Base-by-base conservation (phyloP, 2,113 vertebrate species). In the Nematolebias whitei region DNA sequence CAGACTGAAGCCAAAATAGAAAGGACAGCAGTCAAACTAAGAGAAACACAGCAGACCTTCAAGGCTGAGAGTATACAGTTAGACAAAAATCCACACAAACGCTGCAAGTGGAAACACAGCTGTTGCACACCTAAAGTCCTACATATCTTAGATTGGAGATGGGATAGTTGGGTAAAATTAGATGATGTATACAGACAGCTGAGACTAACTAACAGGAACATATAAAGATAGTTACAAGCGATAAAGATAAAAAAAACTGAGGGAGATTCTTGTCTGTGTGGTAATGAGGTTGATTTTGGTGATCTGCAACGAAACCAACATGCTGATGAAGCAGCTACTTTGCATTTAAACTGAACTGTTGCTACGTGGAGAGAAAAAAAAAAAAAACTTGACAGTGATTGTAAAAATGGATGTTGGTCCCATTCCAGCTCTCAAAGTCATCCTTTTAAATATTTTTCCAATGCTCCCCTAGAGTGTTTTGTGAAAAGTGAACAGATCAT, bases 1-100 rank as follows among this genome's bases (percentile, higher is more conserved):
- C 74, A 74, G 53, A 76, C 74, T 63, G 73, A 85, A 64, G 65
- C 71, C 59, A 81, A 68, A 74, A 66, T 32, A 67, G 56, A 82
- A 54, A 86, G 71, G 74, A 79, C 70, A 66, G 68, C 50, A 52
- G 69, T 74, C 71, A 81, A 70, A 59, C 61, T 74, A 32, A 55
- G 38, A 80, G 56, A 74, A 48, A 51, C 15, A 41, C 70, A 72
- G 44, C 52, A 64, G 58, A 67, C 48, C 64, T 71, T 1, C 2
- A 35, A 66, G 59, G 39, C 70, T 65, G 54, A 29, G 69, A 66
- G 19, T 48, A 48, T 35, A 52, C 68, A 59, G 7, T 44, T 44
- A 40, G 23, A 22, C 43, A 63, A 23, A 74, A 49, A 39, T 47
- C 15, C 38, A 56, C 49, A 60, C 40, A 54, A 68, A 67, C 18